Evolutionary conservation across 2,888 invertebrate species (phyloP).

Genomic region (Sarcophaga caerulescens): DNA sequence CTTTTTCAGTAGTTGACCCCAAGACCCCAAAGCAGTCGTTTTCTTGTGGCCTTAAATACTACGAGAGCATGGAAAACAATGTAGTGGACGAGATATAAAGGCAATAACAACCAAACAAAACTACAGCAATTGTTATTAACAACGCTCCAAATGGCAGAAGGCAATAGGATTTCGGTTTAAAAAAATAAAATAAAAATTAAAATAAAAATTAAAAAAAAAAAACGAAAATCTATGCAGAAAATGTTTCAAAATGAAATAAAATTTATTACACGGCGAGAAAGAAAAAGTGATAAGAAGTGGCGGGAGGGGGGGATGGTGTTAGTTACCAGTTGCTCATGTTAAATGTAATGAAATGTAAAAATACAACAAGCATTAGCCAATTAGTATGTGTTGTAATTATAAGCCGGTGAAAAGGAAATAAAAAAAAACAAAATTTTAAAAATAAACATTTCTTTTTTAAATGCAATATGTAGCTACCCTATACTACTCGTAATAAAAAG

Average conservation of each 20-base stretch:
- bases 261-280: slow-evolving; percentile 6
- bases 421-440: slow-evolving; percentile 7
- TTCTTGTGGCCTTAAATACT: slow-evolving; percentile 11
- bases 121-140: slow-evolving; percentile 55
- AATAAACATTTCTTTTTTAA: too few species aligned
- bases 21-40: slow-evolving; percentile 12
- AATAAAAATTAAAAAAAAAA: slow-evolving; percentile 17
- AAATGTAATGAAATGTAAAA: slow-evolving; percentile 52
- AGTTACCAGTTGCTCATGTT: slow-evolving; percentile 33
- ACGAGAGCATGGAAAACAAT: background rate
- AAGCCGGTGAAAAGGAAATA: slow-evolving; percentile 38
- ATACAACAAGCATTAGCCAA: slow-evolving; percentile 37
- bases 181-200: too few species aligned
- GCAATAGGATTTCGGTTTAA: slow-evolving; percentile 58
- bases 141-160: slow-evolving; percentile 56
- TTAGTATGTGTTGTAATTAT: slow-evolving; percentile 11
- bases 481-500: background rate
- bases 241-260: slow-evolving; percentile 7
- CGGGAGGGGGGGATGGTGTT: background rate
- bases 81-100: background rate
- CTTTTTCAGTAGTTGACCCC: slow-evolving; percentile 34
- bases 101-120: background rate
- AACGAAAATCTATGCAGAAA: background rate
- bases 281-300: background rate
- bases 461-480: slow-evolving; percentile 2